Evolutionary conservation across 2,113 vertebrate genomes (phyloP).

Genomic region (Callopanchax toddi): DNA sequence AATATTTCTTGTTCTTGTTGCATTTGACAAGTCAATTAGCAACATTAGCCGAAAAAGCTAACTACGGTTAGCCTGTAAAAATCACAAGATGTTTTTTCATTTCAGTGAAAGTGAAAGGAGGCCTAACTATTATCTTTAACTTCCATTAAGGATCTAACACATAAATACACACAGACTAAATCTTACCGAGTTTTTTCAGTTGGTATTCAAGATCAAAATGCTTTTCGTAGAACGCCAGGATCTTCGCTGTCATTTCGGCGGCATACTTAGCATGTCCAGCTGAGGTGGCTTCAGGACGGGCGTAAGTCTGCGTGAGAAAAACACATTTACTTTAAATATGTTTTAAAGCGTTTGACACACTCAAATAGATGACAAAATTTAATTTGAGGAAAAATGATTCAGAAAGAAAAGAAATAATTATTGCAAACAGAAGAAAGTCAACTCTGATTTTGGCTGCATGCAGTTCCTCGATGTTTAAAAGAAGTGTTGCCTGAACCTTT

Average conservation of each 20-base stretch:
- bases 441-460: too few relatives aligned
- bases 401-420: not conserved
- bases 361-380: not conserved
- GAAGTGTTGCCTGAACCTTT: too few relatives aligned
- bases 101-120: too few relatives aligned
- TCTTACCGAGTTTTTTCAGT: conserved; percentile 66
- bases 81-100: too few relatives aligned
- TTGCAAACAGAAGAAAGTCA: not conserved
- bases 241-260: conserved; percentile 20
- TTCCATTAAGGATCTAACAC: not conserved
- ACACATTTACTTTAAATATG: not conserved
- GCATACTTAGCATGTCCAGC: conserved; percentile 61
- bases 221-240: conserved; percentile 57
- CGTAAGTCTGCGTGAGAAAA: conserved; percentile 57
- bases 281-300: conserved; percentile 51
- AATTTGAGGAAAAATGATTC: too few relatives aligned
- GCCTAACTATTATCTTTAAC: too few relatives aligned
- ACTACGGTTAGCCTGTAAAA: not conserved
- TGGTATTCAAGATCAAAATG: conserved; percentile 43
- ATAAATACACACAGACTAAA: not conserved
- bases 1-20: not conserved
- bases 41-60: not conserved
- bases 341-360: not conserved
- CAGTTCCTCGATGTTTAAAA: too few relatives aligned
- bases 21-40: not conserved